Percentiles rank a stretch among this genome's conserved stretches.
Evolutionary conservation across 2,797 vertebrate genomes (phyloP).

Genomic region (Gila robusta): DNA sequence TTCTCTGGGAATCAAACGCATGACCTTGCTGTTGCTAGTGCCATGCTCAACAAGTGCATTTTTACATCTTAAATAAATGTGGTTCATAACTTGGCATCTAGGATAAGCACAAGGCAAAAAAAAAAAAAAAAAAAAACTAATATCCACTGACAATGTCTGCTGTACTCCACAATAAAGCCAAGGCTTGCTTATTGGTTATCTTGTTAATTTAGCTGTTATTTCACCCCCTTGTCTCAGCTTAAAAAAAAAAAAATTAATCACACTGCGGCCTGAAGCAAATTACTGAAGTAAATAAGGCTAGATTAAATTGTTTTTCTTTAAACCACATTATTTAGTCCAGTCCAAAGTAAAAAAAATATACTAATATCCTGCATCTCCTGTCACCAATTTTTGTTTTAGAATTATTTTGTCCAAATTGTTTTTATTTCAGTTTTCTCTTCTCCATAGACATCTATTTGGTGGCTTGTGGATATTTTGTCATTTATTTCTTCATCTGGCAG

Average conservation of each 20-base stretch:
- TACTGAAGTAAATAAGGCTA: not conserved
- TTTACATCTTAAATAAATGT: not conserved
- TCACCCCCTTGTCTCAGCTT: not conserved
- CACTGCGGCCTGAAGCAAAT: slow-evolving; percentile 4
- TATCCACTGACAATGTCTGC: not conserved
- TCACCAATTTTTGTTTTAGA: slow-evolving; percentile 17
- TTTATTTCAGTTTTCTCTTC: slow-evolving; percentile 23
- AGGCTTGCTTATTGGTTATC: not conserved
- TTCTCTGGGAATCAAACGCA: not conserved
- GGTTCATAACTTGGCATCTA: not conserved
- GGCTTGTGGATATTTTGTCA: slow-evolving; percentile 27
- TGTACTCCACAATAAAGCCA: not conserved
- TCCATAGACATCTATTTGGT: slow-evolving; percentile 38
- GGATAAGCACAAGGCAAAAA: not conserved
- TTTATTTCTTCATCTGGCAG: slow-evolving; percentile 4
- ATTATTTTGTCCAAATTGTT: slow-evolving; percentile 34
- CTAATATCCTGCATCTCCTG: not conserved
- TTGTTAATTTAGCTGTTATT: not conserved
- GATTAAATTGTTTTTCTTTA: not conserved
- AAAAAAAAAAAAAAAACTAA: too few species aligned
- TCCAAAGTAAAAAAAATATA: not conserved
- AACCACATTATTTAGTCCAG: slow-evolving; percentile 9
- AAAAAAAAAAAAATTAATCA: not conserved
- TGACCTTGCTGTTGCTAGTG: not conserved
- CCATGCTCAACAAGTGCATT: not conserved